Evolutionary conservation across 2,797 vertebrate species (phyloP).

Genomic region (Crocodylus rhombifer): DNA sequence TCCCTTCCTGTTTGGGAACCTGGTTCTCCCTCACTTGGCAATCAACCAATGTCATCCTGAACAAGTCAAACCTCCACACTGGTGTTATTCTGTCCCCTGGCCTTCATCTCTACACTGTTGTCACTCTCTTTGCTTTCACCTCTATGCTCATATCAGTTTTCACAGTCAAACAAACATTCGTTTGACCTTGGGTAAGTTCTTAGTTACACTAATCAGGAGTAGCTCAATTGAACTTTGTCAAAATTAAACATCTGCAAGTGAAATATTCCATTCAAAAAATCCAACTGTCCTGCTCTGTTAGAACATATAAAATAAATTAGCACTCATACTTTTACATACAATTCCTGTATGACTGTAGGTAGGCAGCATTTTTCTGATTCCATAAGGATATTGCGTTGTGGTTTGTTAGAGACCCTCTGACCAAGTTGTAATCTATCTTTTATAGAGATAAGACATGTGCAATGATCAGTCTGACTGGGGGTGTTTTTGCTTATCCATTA

Average conservation of each 20-base stretch:
- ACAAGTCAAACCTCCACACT: no score
- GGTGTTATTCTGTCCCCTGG: no score
- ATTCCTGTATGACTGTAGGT: background rate
- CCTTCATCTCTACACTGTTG: no score
- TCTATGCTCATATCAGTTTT: no score
- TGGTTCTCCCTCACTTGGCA: no score
- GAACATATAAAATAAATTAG: background rate
- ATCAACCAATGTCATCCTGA: no score
- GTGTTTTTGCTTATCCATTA: background rate
- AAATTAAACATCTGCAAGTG: background rate
- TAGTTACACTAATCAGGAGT: background rate
- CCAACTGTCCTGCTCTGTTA: background rate
- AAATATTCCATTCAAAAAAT: background rate
- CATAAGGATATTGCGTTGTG: background rate
- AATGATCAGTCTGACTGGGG: rapidly evolving
- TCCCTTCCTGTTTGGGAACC: no score
- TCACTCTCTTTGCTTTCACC: no score
- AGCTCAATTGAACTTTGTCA: background rate
- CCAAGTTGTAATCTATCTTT: no score
- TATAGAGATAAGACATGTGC: no score
- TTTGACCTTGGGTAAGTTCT: background rate
- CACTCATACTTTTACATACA: background rate
- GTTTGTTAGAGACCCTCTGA: no score
- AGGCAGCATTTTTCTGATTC: background rate
- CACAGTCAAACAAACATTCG: no score